Base-by-base conservation (phyloP, 2,113 vertebrate species). In the Reinhardtius hippoglossoides region DNA sequence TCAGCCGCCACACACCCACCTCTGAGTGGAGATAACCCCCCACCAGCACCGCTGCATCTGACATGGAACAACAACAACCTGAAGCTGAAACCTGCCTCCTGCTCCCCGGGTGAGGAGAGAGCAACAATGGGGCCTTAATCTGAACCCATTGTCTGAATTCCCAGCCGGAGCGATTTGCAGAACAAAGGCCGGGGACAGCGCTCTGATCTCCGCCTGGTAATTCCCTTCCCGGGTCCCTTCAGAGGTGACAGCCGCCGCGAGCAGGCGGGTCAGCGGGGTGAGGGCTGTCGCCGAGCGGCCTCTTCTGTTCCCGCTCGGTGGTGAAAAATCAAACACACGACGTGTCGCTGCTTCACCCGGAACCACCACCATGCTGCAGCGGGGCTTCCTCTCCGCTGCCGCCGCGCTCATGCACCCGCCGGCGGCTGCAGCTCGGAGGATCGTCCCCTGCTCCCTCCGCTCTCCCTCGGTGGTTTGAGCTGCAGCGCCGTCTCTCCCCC, bases 101-200 rank as follows among this genome's bases (percentile, higher is more conserved):
- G 46, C 48, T 60, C 50, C 55, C 60, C 9, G 76, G 58, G 14
- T 67, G 67, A 71, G 66, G 55, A 71, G 48, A 63, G 9, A 5
- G 24, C 67, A 85, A 92, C 85, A 88, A 87, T 76, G 3, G 83
- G 69, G 72, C 44, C 50, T 83, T 90, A 87, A 91, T 92, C 86
- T 91, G 58, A 70, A 67, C 66, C 21, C 75, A 79, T 79, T 88
- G 89, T 92, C 65, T 91, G 74, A 61, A 76, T 81, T 78, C 90
- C 78, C 84, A 82, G 74, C 73, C 76, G 74, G 74, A 56, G 74
- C 42, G 68, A 79, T 76, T 54, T 63, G 61, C 71, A 83, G 84
- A 86, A 90, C 92, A 92, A 91, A 90, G 75, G 57, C 16, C 24
- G 71, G 66, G 83, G 84, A 87, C 87, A 40, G 67, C 74, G 7